These are phyloP conservation scores for Brienomyrus longianalis DNA, from an alignment of 2,113 vertebrate species.

Conservation along the genomic window DNA sequence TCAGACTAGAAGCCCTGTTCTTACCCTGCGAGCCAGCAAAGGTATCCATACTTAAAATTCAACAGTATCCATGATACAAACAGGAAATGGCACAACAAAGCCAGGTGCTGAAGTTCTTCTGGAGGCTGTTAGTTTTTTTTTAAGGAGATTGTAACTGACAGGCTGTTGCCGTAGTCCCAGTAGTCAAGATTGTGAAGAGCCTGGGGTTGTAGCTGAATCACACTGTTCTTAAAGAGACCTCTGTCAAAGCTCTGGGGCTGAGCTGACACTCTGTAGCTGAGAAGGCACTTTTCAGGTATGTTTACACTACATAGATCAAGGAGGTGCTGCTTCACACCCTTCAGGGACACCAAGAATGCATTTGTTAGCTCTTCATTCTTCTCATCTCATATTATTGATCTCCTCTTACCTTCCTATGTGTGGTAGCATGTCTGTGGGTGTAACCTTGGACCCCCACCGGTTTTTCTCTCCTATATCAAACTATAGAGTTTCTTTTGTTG, in stretches of 20 bases:
- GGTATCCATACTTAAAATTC: not conserved
- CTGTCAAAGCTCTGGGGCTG: slow-evolving; percentile 56
- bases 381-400: not conserved
- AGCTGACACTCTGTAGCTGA: slow-evolving; percentile 63
- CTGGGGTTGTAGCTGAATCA: not conserved
- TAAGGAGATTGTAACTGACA: not conserved
- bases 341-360: not conserved
- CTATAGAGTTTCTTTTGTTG: not conserved
- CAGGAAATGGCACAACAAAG: not conserved
- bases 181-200: not conserved
- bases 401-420: not conserved
- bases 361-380: not conserved
- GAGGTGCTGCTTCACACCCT: not conserved
- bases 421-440: not conserved
- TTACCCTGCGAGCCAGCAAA: not conserved
- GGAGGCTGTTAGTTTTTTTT: not conserved
- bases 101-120: not conserved
- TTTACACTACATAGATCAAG: slow-evolving; percentile 48
- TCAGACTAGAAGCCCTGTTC: not conserved
- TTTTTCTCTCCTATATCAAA: not conserved
- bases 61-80: not conserved
- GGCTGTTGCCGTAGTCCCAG: not conserved
- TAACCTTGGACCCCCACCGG: not conserved
- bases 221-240: slow-evolving; percentile 37
- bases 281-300: slow-evolving; percentile 44